Conservation (phyloP, 2,797 vertebrate genomes). For the Naso thynnoides region DNA sequence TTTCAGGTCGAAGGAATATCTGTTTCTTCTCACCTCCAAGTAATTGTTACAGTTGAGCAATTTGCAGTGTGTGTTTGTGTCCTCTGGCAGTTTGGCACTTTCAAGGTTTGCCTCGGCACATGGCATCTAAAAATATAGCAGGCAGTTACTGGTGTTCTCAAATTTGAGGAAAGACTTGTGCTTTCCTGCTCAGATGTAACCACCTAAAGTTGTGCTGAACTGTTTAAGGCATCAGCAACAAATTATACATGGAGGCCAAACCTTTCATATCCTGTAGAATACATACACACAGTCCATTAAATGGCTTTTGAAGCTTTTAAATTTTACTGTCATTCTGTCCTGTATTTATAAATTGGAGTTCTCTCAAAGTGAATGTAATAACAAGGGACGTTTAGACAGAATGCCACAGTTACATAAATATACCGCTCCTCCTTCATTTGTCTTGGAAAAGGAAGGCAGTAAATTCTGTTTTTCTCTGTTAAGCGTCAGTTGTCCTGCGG, state of each 20-base stretch:
- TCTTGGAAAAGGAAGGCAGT: slow-evolving; percentile 13
- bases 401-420: slow-evolving; percentile 8
- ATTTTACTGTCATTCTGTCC: not conserved
- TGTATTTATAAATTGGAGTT: slow-evolving; percentile 1
- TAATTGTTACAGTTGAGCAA: slow-evolving; percentile 70
- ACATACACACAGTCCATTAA: not conserved
- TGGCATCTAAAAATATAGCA: slow-evolving; percentile 47
- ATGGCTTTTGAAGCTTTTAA: not conserved
- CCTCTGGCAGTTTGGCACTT: slow-evolving; percentile 53
- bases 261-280: not conserved
- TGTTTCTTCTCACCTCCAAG: slow-evolving; percentile 70
- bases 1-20: slow-evolving; percentile 64
- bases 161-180: slow-evolving; percentile 28
- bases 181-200: slow-evolving; percentile 23
- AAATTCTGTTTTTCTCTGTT: slow-evolving; percentile 11
- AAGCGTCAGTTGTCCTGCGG: slow-evolving; percentile 37
- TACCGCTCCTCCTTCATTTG: slow-evolving; percentile 17
- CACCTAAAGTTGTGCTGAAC: slow-evolving; percentile 1
- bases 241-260: not conserved
- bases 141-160: slow-evolving; percentile 34
- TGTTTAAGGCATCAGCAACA: slow-evolving; percentile 16
- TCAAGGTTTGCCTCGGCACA: slow-evolving; percentile 46
- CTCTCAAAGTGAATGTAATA: slow-evolving; percentile 5
- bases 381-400: not conserved
- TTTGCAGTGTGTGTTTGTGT: slow-evolving; percentile 65